A percentile compares a stretch with the other conserved stretches of the same genome.
These are phyloP conservation scores for Teleogryllus occipitalis DNA, from an alignment of 1,140 invertebrate species.

Conservation along the genomic window DNA sequence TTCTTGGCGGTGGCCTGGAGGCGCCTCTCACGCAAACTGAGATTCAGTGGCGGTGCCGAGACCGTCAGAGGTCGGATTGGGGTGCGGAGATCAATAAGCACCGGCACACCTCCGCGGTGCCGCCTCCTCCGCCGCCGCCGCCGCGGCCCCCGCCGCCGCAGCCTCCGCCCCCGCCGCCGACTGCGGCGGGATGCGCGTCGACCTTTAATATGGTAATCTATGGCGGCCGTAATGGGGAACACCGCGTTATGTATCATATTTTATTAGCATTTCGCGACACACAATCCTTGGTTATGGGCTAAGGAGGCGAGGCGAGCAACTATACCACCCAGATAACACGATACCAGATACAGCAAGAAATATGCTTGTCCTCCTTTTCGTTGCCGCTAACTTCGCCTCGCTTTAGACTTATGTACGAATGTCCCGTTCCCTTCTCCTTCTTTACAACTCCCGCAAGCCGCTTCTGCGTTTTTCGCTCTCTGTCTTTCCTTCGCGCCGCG, in stretches of 20 bases:
- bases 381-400: constrained; percentile 1
- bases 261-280: constrained; percentile 15
- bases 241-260: constrained; percentile 16
- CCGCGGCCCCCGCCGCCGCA: too few species aligned
- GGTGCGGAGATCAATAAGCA: too few species aligned
- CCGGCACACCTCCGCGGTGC: too few species aligned
- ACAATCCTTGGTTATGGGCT: constrained; percentile 18
- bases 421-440: not conserved
- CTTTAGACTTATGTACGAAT: constrained; percentile 5
- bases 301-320: constrained; percentile 10
- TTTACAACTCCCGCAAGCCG: not conserved
- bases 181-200: not conserved
- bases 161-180: not conserved
- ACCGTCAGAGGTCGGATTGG: too few species aligned
- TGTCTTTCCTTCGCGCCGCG: not conserved
- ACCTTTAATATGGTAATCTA: constrained; percentile 18
- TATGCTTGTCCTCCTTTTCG: constrained; percentile 10
- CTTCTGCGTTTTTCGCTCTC: not conserved
- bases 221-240: constrained; percentile 12
- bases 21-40: too few species aligned
- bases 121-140: too few species aligned
- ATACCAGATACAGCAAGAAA: constrained; percentile 13
- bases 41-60: too few species aligned
- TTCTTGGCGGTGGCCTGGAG: too few species aligned
- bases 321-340: constrained; percentile 14